Percentiles rank a stretch among this genome's conserved stretches.
Evolutionary conservation across 2,888 invertebrate genomes (phyloP).

Genomic region (Mythimna vitellina): DNA sequence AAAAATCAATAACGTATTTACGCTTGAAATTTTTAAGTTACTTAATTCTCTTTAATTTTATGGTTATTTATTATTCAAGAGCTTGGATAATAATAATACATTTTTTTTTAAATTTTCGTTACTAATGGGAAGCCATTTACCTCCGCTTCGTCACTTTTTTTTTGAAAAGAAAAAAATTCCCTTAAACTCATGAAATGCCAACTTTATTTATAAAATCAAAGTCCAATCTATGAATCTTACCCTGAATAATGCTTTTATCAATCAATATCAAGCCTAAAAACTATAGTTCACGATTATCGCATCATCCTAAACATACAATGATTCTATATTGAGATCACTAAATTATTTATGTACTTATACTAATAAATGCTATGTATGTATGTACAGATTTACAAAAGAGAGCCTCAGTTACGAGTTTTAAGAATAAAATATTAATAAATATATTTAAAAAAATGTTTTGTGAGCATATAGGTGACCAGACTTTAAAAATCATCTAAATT

Average conservation of each 20-base stretch:
- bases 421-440: constrained; percentile 39
- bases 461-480: constrained; percentile 46
- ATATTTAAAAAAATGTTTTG: constrained; percentile 29
- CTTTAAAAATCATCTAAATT: constrained; percentile 44
- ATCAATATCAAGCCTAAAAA: constrained; percentile 6
- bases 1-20: too few species aligned
- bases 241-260: constrained; percentile 5
- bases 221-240: background rate
- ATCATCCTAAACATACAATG: constrained; percentile 42
- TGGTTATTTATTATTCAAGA: too few species aligned
- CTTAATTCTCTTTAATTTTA: too few species aligned
- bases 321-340: constrained; percentile 69
- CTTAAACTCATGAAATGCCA: background rate
- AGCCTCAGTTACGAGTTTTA: constrained; percentile 44
- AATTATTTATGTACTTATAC: constrained; percentile 62
- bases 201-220: background rate
- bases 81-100: too few species aligned
- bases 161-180: too few species aligned
- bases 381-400: constrained; percentile 68
- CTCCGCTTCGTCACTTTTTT: too few species aligned
- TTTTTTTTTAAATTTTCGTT: too few species aligned
- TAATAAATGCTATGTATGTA: constrained; percentile 70
- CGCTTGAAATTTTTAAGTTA: too few species aligned
- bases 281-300: constrained; percentile 9
- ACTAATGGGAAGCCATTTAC: too few species aligned